Evolutionary conservation across 2,888 invertebrate species (phyloP), one percentile per base, ranked within the genome.

Genomic region (Temnothorax rugatulus): DNA sequence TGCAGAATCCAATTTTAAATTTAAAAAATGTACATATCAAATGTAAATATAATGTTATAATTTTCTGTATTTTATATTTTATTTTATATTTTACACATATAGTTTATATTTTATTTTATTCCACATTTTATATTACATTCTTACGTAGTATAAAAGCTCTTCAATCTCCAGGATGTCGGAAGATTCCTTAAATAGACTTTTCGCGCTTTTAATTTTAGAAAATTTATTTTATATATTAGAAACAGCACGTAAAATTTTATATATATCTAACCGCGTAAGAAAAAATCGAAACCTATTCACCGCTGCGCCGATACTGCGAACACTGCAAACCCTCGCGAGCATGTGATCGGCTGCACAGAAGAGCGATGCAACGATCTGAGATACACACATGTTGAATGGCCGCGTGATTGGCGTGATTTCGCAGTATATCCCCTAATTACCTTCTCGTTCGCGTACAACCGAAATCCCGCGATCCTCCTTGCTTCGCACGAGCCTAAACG

Each of bases 341-440:
- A 38, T n/a, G 11, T 5, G 21, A 75, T 44, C 21, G 69, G 5
- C 4, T 29, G 4, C 69, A 69, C 7, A 41, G 41, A 57, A 41
- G 21, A 74, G 34, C 61, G 21, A 15, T n/a, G 75, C 29, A n/a
- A 29, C 13, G n/a, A 44, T 57, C 21, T 57, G 13, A 41, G n/a
- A 57, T 41, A 54, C 57, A 29, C 21, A 21, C 29, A 21, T 34
- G n/a, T 57, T 41, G 41, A 41, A 69, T 69, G 21, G 4, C 1
- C 7, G 25, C 18, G 38, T 41, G 54, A 54, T 54, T 57, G 54
- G 41, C 57, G 21, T 25, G 57, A 29, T 54, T 73, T 57, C 57
- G 25, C 41, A 38, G 41, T 57, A 57, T 21, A 57, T 34, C 59
- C 83, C 73, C 81, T 84, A 89, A 89, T 87, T 85, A 79, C 64